These are phyloP conservation scores for Antheraea pernyi DNA, from an alignment of 1,140 invertebrate species.

Conservation along the genomic window DNA sequence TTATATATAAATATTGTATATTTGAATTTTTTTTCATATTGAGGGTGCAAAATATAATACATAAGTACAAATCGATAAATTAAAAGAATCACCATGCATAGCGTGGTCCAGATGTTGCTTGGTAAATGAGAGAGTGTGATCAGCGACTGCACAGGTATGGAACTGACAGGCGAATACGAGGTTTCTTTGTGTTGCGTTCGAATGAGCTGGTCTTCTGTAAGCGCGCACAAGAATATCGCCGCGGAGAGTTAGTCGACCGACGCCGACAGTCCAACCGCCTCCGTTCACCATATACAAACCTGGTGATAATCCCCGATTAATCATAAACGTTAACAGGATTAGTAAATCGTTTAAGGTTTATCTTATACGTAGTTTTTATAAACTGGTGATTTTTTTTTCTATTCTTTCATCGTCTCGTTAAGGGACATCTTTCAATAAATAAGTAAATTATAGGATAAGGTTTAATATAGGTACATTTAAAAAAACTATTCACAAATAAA, in stretches of 20 bases:
- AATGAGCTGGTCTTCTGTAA: conserved; percentile 84
- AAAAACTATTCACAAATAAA: too few relatives aligned
- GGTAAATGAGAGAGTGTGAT: conserved; percentile 90
- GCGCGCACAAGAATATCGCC: conserved; percentile 95
- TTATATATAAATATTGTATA: too few relatives aligned
- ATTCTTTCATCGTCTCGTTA: too few relatives aligned
- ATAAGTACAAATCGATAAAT: neutral
- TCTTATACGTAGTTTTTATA: too few relatives aligned
- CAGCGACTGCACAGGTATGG: conserved; percentile 94
- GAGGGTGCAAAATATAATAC: neutral
- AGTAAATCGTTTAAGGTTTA: too few relatives aligned
- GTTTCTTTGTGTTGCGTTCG: conserved; percentile 59
- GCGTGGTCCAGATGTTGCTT: conserved; percentile 93
- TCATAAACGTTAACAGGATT: too few relatives aligned
- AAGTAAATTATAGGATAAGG: too few relatives aligned
- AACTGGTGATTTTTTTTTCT: too few relatives aligned
- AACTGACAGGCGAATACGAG: conserved; percentile 91
- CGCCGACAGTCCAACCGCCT: conserved; percentile 85
- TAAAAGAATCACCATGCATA: conserved; percentile 81
- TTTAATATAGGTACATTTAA: too few relatives aligned
- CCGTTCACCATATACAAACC: conserved; percentile 86
- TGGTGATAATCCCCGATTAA: conserved; percentile 28
- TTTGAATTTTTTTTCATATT: too few relatives aligned
- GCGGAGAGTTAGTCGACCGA: conserved; percentile 88
- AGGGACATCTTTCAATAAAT: too few relatives aligned